Evolutionary conservation across 2,888 invertebrate species (phyloP).

Genomic region (Hymenopus coronatus): DNA sequence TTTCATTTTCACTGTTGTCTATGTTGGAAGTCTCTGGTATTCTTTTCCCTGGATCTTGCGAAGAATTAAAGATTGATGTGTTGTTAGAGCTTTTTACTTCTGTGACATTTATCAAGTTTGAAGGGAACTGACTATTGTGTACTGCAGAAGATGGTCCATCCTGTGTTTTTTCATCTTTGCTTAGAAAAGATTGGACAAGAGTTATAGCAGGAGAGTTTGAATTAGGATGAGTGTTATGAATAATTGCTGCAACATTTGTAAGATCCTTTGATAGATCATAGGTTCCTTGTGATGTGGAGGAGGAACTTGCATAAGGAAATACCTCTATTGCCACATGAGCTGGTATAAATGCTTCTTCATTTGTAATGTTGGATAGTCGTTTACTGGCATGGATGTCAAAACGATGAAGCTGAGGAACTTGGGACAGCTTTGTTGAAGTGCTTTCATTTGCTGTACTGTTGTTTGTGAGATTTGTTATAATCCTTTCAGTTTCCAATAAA

Average conservation of each 20-base stretch:
- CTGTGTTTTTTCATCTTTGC: background rate
- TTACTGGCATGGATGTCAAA: background rate
- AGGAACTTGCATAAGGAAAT: background rate
- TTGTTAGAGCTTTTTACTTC: background rate
- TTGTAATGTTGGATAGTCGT: background rate
- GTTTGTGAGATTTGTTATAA: background rate
- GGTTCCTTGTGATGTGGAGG: background rate
- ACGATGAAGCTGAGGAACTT: background rate
- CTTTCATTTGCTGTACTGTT: background rate
- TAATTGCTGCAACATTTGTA: background rate
- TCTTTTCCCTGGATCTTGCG: background rate
- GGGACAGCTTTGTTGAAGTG: background rate
- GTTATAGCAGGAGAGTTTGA: background rate
- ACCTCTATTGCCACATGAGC: background rate
- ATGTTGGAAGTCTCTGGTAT: background rate
- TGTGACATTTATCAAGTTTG: background rate
- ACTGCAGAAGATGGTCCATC: background rate
- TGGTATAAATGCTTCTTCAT: background rate
- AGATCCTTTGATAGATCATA: background rate
- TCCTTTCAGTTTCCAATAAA: background rate
- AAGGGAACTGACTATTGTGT: background rate
- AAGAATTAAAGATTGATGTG: background rate
- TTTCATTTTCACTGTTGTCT: background rate
- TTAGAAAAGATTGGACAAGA: background rate
- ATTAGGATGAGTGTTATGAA: background rate